Conservation (phyloP, 2,113 vertebrate genomes). For the Pluvianellus socialis region DNA sequence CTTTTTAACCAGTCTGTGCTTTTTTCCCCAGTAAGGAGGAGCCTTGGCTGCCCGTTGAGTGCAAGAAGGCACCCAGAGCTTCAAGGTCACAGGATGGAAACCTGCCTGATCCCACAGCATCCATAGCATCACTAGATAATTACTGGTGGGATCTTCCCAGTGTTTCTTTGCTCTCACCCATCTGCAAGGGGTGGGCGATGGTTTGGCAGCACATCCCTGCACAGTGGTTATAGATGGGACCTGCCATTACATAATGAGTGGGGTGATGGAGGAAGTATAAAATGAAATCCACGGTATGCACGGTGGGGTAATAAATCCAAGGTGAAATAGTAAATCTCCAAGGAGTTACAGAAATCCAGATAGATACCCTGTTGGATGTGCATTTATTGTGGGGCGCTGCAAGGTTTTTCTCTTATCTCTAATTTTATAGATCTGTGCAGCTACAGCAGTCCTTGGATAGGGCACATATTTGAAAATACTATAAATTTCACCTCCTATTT, state of each 20-base stretch:
- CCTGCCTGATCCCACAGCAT: neutral
- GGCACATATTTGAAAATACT: slow-evolving; percentile 58
- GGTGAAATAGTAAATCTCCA: slow-evolving; percentile 23
- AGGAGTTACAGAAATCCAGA: slow-evolving; percentile 33
- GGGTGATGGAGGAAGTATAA: neutral
- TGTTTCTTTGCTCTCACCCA: neutral
- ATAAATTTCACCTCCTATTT: slow-evolving; percentile 68
- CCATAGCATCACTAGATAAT: neutral
- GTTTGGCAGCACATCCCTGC: neutral
- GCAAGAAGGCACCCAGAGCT: neutral
- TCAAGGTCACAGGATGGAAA: neutral
- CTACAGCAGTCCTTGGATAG: slow-evolving; percentile 51
- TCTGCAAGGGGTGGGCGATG: neutral
- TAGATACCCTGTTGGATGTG: neutral
- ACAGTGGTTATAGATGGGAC: neutral
- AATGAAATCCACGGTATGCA: neutral
- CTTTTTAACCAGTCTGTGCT: neutral
- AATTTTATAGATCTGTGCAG: slow-evolving; percentile 51
- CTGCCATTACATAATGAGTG: neutral
- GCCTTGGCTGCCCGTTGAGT: neutral
- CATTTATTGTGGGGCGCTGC: neutral
- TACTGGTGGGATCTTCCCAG: neutral
- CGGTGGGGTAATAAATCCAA: slow-evolving; percentile 9
- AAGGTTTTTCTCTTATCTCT: slow-evolving; percentile 45
- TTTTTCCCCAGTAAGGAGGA: neutral